phyloP scores from a whole-genome alignment of 2,797 vertebrate species.

The Alosa sapidissima region DNA sequence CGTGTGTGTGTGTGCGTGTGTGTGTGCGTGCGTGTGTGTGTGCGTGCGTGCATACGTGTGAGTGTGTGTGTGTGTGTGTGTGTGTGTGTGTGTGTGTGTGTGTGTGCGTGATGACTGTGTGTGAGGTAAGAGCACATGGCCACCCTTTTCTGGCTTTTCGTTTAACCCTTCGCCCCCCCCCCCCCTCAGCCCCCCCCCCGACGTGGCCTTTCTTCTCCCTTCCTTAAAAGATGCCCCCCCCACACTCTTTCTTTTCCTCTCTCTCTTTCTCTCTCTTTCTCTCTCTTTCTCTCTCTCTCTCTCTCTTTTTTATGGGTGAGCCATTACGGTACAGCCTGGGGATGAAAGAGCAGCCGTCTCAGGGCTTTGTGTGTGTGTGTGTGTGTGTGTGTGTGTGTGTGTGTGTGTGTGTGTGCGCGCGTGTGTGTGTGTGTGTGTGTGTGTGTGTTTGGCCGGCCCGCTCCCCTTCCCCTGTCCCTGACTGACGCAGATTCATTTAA shows the following conservation, averaged over 20 bases:
- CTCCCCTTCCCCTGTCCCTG: conserved; percentile 44
- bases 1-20: too few species aligned
- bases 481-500: conserved; percentile 68
- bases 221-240: conserved; percentile 1
- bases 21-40: too few species aligned
- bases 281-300: conserved; percentile 34
- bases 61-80: conserved; percentile 27
- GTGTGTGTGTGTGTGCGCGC: not conserved
- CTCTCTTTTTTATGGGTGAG: conserved; percentile 56
- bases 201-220: not conserved
- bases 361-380: conserved; percentile 45
- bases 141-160: conserved; percentile 65
- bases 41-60: too few species aligned
- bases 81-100: conserved; percentile 32
- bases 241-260: conserved; percentile 33
- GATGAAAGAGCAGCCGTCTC: conserved; percentile 65
- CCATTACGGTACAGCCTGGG: conserved; percentile 54
- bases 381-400: not conserved
- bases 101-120: conserved; percentile 25
- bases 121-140: conserved; percentile 34
- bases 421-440: conserved; percentile 18
- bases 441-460: conserved; percentile 48
- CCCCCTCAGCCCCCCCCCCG: not conserved
- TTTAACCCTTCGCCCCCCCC: conserved; percentile 57
- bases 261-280: conserved; percentile 40